Evolutionary conservation across 2,888 invertebrate genomes (phyloP), one percentile per base, ranked within the genome.

Genomic region (Cataglyphis rosenhaueri): DNA sequence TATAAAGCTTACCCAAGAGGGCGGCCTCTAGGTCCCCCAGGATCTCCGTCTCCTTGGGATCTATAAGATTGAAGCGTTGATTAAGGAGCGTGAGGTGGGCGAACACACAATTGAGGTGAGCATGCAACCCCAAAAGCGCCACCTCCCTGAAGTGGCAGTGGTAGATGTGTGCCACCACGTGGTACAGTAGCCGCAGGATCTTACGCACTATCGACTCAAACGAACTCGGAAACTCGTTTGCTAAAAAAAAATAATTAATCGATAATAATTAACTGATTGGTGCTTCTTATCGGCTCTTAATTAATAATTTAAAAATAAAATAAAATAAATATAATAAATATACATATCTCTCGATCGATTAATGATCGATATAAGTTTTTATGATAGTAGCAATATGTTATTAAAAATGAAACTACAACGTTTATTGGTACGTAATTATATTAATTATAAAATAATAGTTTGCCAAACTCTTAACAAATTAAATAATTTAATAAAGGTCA

Each of bases 121-220:
- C 97, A 96, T 99, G 99, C 95, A 99, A 96, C 92, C 98, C 97
- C 95, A 99, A 96, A 95, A 98, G 96, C 94, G 98, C 97, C 93
- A 99, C 97, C 96, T 99, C 98, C 95, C 98, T 97, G 96, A 99
- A 99, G 96, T 99, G 99, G 95, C 98, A 97, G 95, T 98, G 98
- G 96, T 99, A 99, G 95, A 99, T 96, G 96, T 99, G 99, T 95
- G 99, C 99, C 96, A 99, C 96, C 95, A 99, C 99, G 96, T 99
- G 99, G 96, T 98, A 99, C 96, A 99, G 96, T 95, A 99, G 97
- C 95, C 98, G 97, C 95, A 98, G 96, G 95, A 99, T 98, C 96
- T 99, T 99, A 95, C 98, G 97, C 94, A 99, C 98, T 95, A 98
- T 98, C 94, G 97, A 97, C 96, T 98, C 98, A 95, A 99, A 99